These are phyloP conservation scores for Chiridota heheva DNA, from an alignment of 35 echinoderm and acorn worm genomes.

Conservation along the genomic window DNA sequence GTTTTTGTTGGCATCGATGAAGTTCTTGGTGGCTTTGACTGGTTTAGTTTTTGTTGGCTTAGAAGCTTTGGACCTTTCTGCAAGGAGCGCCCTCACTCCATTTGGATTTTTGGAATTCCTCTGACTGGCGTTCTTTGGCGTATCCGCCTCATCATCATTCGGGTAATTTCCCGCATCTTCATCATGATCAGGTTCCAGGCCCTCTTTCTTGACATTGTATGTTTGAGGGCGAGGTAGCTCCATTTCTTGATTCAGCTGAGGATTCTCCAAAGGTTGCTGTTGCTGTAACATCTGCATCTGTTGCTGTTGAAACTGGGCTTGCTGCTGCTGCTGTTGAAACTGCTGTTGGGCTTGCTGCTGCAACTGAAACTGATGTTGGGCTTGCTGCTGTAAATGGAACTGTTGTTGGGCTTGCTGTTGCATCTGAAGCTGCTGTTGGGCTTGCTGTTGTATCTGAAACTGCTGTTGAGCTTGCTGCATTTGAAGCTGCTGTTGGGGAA, in stretches of 20 bases:
- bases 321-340: background rate
- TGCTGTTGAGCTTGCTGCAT: background rate
- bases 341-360: conserved; percentile 10
- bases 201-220: background rate
- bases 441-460: background rate
- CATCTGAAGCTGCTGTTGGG: conserved; percentile 20
- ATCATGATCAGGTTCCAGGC: too few relatives aligned
- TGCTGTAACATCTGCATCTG: background rate
- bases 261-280: background rate
- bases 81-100: conserved; percentile 10
- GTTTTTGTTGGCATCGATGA: conserved; percentile 79
- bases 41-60: background rate
- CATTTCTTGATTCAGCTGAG: conserved; percentile 4
- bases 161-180: too few relatives aligned
- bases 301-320: background rate
- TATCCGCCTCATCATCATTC: conserved; percentile 9
- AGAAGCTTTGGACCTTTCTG: background rate
- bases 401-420: background rate
- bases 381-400: background rate
- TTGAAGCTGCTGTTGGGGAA: conserved; percentile 20
- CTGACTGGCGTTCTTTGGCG: background rate
- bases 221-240: background rate
- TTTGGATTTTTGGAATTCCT: conserved; percentile 21
- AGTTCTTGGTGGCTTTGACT: conserved; percentile 54
- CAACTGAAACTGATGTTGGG: conserved; percentile 1